Percentiles rank a stretch among this genome's conserved stretches.
Evolutionary conservation across 2,888 invertebrate genomes (phyloP).

Genomic region (Hecatera dysodea): DNA sequence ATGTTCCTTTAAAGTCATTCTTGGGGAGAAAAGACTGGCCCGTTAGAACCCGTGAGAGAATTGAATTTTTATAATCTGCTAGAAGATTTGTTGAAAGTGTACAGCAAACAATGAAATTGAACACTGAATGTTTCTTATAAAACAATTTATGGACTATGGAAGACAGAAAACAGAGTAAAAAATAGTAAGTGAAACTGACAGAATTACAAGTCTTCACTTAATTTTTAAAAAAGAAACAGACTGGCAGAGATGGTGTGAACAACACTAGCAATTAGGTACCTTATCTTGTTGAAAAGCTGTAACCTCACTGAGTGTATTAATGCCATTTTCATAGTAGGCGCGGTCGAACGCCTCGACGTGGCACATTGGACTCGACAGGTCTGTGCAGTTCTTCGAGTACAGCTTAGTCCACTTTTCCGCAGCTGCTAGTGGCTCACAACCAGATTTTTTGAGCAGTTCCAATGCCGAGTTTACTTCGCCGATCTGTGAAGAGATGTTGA

Average conservation of each 20-base stretch:
- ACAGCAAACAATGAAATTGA: too few relatives aligned
- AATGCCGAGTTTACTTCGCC: constrained; percentile 81
- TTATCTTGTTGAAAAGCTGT: neutral
- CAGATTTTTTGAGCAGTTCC: constrained; percentile 80
- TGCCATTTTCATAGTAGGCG: constrained; percentile 75
- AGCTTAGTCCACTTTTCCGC: constrained; percentile 77
- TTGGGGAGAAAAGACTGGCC: too few relatives aligned
- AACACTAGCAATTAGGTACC: constrained; percentile 7
- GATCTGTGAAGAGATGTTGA: constrained; percentile 66
- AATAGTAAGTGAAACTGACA: too few relatives aligned
- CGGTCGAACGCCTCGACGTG: constrained; percentile 75
- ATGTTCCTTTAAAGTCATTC: too few relatives aligned
- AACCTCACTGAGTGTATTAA: constrained; percentile 71
- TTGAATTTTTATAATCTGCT: too few relatives aligned
- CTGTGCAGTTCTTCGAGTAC: constrained; percentile 81
- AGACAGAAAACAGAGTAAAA: too few relatives aligned
- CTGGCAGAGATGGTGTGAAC: neutral
- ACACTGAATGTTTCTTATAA: too few relatives aligned
- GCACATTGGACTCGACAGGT: constrained; percentile 77
- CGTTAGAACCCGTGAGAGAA: too few relatives aligned
- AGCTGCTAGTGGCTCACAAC: constrained; percentile 75
- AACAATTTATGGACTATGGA: too few relatives aligned
- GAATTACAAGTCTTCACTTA: too few relatives aligned
- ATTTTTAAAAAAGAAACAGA: too few relatives aligned
- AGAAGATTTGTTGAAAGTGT: too few relatives aligned